Base-by-base conservation (phyloP, 2,113 vertebrate genomes). In the Melanerpes formicivorus region DNA sequence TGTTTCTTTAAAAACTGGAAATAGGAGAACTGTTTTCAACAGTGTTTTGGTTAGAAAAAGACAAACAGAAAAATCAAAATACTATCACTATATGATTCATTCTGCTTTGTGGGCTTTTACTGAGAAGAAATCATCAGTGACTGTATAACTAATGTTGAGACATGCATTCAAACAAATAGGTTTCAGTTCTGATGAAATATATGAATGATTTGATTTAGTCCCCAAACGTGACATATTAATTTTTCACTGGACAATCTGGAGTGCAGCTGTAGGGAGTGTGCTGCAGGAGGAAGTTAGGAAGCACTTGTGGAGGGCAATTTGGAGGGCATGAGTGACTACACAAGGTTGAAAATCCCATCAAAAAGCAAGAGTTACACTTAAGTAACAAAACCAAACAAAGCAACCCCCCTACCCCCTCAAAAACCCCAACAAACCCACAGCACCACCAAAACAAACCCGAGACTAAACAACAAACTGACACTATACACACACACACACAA, bases 181-280 rank as follows among this genome's bases (percentile, higher is more conserved):
- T 85, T 90, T 91, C 58, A n/a, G 25, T 80, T 69, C 66, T 76
- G 32, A 27, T 92, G 86, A 89, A 90, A 79, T 76, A 87, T 15
- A 64, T 46, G 46, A 88, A 77, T 74, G 25, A 83, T 62, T 83
- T 2, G 42, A 69, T 89, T 87, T 80, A 69, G 42, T 69, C 8
- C 42, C 30, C 56, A 89, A 58, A 87, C 4, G 8, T 26, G 80
- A 74, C 74, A 74, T 13, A 22, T 42, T 63, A 80, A 87, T 91
- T 93, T 50, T 65, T 86, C 74, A 73, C 29, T 67, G 64, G 72
- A 64, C 67, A 89, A 87, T 93, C 80, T 93, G 85, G 72, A 95
- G 80, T 44, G 37, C 89, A 92, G 87, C 81, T 94, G 93, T 55
- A 59, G 42, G 18, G 55, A 82, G 4, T 11, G 26, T 62, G 55